Evolutionary conservation across 2,797 vertebrate species (phyloP).

Genomic region (Emydoidea blandingii): DNA sequence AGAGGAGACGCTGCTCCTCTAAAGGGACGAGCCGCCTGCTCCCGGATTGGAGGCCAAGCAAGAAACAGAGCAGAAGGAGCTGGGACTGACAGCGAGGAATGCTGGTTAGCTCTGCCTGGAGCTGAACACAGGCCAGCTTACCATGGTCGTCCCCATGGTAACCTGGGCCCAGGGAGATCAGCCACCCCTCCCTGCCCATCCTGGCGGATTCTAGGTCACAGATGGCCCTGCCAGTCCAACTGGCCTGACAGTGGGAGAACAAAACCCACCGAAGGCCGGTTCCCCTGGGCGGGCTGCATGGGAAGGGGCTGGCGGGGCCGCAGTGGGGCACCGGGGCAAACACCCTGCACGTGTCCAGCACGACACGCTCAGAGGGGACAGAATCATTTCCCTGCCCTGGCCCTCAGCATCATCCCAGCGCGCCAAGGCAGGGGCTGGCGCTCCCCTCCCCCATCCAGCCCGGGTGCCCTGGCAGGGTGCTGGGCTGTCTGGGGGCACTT

Average conservation of each 20-base stretch:
- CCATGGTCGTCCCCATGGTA: conserved; percentile 87
- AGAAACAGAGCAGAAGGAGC: conserved; percentile 69
- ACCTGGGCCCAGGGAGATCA: conserved; percentile 82
- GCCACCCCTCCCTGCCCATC: conserved; percentile 74
- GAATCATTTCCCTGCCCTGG: neutral
- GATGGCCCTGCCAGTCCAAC: conserved; percentile 75
- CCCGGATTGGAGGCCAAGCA: neutral
- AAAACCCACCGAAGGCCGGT: fast-evolving
- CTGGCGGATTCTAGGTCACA: conserved; percentile 84
- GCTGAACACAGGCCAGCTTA: conserved; percentile 52
- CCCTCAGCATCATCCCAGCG: neutral
- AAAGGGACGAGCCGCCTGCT: neutral
- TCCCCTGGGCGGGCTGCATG: fast-evolving
- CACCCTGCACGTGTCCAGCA: fast-evolving
- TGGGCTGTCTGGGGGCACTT: fast-evolving
- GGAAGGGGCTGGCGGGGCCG: neutral
- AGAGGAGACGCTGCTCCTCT: neutral
- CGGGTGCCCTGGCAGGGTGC: neutral
- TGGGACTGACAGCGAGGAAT: conserved; percentile 23
- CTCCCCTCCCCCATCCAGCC: neutral
- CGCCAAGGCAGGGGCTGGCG: neutral
- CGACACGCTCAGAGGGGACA: fast-evolving
- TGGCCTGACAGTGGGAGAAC: neutral
- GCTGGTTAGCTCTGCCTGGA: conserved; percentile 74
- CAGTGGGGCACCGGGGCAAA: fast-evolving